A percentile compares a stretch with the other conserved stretches of the same genome.
phyloP scores from a whole-genome alignment of 2,113 vertebrate species.

The Trichomycterus rosablanca region DNA sequence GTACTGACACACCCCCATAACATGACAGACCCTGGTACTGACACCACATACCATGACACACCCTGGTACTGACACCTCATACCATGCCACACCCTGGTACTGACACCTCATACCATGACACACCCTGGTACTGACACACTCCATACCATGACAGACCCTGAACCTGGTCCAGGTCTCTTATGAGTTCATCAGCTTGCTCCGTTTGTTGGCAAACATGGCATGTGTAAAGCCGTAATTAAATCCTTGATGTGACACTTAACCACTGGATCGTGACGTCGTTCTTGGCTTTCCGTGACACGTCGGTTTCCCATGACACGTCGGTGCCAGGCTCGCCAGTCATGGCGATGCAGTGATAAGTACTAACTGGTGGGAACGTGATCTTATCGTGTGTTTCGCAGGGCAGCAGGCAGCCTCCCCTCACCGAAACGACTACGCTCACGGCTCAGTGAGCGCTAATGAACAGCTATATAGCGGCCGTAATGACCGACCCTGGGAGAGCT shows the following conservation, averaged over 20 bases:
- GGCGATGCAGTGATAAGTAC: slow-evolving; percentile 43
- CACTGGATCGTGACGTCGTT: slow-evolving; percentile 39
- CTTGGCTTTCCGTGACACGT: slow-evolving; percentile 38
- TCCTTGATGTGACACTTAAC: slow-evolving; percentile 47
- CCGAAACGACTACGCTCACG: slow-evolving; percentile 10
- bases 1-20: no score
- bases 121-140: no score
- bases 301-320: slow-evolving; percentile 44
- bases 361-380: slow-evolving; percentile 51
- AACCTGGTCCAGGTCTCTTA: background rate
- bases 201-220: slow-evolving; percentile 19
- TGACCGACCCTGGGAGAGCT: slow-evolving; percentile 52
- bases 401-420: slow-evolving; percentile 37
- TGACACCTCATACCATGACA: no score
- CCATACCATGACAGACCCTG: no score
- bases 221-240: slow-evolving; percentile 39
- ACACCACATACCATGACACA: no score
- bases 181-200: slow-evolving; percentile 21
- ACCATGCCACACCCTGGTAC: no score
- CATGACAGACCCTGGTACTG: no score
- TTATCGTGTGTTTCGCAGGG: slow-evolving; percentile 55
- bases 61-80: no score
- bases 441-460: slow-evolving; percentile 39
- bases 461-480: slow-evolving; percentile 45
- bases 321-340: slow-evolving; percentile 41